These are phyloP conservation scores for Anoplophora glabripennis DNA, from an alignment of 1,140 invertebrate species.

Conservation along the genomic window DNA sequence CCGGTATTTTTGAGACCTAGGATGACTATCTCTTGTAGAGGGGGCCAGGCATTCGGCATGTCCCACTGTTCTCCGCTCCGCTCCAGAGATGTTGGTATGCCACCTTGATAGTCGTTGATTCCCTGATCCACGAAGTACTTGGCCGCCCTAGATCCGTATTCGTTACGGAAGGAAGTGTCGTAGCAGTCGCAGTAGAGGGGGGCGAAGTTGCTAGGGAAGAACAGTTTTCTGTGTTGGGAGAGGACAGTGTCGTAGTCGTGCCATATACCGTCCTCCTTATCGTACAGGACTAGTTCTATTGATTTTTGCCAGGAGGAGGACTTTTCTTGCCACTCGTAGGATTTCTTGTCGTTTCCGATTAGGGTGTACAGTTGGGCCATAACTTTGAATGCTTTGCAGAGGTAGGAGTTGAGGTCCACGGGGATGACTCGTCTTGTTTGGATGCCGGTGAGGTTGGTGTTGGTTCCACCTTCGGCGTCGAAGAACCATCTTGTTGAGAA, in stretches of 20 bases:
- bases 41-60: constrained; percentile 85
- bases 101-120: constrained; percentile 58
- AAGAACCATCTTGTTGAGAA: constrained; percentile 81
- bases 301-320: constrained; percentile 50
- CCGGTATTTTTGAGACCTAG: constrained; percentile 60
- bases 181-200: constrained; percentile 62
- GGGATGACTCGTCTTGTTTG: constrained; percentile 69
- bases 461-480: constrained; percentile 50
- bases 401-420: constrained; percentile 80
- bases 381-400: constrained; percentile 61
- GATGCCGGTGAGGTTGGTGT: constrained; percentile 56
- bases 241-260: constrained; percentile 62
- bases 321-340: constrained; percentile 36
- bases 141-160: constrained; percentile 50
- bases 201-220: constrained; percentile 67
- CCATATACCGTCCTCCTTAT: constrained; percentile 65
- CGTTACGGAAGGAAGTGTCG: constrained; percentile 15
- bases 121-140: constrained; percentile 54
- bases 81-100: constrained; percentile 71
- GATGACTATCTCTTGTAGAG: constrained; percentile 76
- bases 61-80: constrained; percentile 85
- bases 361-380: constrained; percentile 55
- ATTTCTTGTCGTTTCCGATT: constrained; percentile 53
- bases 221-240: constrained; percentile 48
- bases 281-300: constrained; percentile 53